These are phyloP conservation scores for Hyperoplus immaculatus DNA, from an alignment of 2,797 vertebrate species.

Conservation along the genomic window DNA sequence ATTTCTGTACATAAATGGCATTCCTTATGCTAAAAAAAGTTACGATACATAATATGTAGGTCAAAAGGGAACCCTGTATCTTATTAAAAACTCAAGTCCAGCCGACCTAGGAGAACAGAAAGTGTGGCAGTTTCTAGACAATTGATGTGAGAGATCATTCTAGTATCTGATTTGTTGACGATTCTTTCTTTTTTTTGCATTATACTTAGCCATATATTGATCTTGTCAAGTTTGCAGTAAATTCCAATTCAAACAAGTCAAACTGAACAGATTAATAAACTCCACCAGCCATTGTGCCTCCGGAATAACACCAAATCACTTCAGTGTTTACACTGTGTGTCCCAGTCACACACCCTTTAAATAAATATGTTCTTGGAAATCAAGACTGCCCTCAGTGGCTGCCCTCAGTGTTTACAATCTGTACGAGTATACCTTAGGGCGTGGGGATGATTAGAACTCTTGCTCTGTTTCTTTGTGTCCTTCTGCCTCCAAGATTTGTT, in stretches of 20 bases:
- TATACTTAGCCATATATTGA: not conserved
- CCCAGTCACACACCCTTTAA: slow-evolving; percentile 15
- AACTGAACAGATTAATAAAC: not conserved
- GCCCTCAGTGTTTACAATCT: slow-evolving; percentile 45
- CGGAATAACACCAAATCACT: slow-evolving; percentile 20
- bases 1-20: no score
- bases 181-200: not conserved
- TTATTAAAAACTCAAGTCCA: no score
- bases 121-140: not conserved
- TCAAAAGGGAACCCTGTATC: no score
- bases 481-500: not conserved
- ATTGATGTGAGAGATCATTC: not conserved
- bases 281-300: not conserved
- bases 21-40: no score
- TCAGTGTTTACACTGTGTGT: slow-evolving; percentile 26
- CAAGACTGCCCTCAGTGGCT: slow-evolving; percentile 29
- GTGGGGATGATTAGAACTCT: slow-evolving; percentile 21
- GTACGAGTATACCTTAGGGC: slow-evolving; percentile 11
- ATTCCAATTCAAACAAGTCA: not conserved
- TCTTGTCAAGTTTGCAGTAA: not conserved
- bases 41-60: no score
- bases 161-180: not conserved
- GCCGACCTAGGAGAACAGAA: no score
- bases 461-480: slow-evolving; percentile 22
- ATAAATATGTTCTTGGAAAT: slow-evolving; percentile 26